A percentile compares a stretch with the other conserved stretches of the same genome.
Evolutionary conservation across 2,888 invertebrate species (phyloP).

Genomic region (Ernsta delagoae): DNA sequence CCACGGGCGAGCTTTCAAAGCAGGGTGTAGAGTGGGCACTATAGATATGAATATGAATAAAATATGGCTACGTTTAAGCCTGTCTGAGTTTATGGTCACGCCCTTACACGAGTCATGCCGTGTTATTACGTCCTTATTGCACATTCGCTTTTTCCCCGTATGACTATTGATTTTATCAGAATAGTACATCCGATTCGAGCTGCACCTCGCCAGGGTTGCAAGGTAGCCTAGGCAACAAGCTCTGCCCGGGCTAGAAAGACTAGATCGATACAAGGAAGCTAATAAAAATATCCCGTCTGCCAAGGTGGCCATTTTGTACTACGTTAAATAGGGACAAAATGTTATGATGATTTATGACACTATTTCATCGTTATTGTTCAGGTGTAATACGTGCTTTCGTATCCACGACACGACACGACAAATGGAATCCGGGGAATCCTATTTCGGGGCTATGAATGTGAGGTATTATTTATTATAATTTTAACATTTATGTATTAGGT

Average conservation of each 20-base stretch:
- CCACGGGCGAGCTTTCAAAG: too few relatives aligned
- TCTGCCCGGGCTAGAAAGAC: slow-evolving; percentile 11
- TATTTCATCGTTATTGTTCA: too few relatives aligned
- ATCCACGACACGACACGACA: too few relatives aligned
- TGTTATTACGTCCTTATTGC: slow-evolving; percentile 19
- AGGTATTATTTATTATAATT: too few relatives aligned
- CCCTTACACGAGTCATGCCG: neutral
- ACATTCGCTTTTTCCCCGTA: neutral
- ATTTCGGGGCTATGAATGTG: too few relatives aligned
- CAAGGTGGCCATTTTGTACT: neutral
- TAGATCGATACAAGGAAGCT: slow-evolving; percentile 19
- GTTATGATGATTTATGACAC: too few relatives aligned
- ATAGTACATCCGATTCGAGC: neutral
- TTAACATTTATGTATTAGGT: too few relatives aligned
- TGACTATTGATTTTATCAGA: slow-evolving; percentile 25
- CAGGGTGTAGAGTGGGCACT: too few relatives aligned
- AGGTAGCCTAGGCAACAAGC: slow-evolving; percentile 21
- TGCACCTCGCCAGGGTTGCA: slow-evolving; percentile 23
- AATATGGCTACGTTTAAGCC: neutral
- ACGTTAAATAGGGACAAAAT: neutral
- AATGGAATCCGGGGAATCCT: too few relatives aligned
- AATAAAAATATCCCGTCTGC: slow-evolving; percentile 10
- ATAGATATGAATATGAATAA: too few relatives aligned
- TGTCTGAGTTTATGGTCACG: neutral
- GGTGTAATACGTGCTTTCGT: too few relatives aligned